Evolutionary conservation across 2,888 invertebrate genomes (phyloP), one percentile per base, ranked within the genome.

Genomic region (Brassicogethes aeneus): DNA sequence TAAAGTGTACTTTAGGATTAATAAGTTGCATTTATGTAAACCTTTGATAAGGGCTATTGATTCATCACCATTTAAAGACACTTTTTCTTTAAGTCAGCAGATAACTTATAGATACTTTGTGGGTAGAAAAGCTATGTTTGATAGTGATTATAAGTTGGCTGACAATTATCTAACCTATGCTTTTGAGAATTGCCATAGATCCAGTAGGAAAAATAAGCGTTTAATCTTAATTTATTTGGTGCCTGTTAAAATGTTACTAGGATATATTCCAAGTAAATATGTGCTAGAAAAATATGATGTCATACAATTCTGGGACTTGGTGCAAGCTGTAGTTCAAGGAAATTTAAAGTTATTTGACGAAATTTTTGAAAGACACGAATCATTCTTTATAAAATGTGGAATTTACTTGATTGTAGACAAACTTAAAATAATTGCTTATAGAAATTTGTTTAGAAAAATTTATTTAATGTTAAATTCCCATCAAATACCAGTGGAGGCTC

Each of bases 71-170:
- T 83, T 89, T 48, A 92, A 91, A 66, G 90, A 94, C 41, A 79
- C 80, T 44, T 97, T 95, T 66, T 83, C 89, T 1, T 68, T 95
- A 43, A 85, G 92, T 7, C 96, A 99, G 62, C 86, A 90, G 62
- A 90, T 99, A 40, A 97, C 97, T 0, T 99, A 95, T 68, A 88
- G 88, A 61, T 96, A 96, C 68, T 97, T 93, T 70, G 91, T 95
- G 13, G 97, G 97, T 0, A 77, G 96, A 17, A 96, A 97, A 65
- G 91, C 94, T 2, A 96, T 99, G 92, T 99, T 97, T 65, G 97
- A 99, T 68, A 93, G 93, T 40, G 92, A 97, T 63, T 94, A 94
- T 61, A 84, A 85, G 65, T 77, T 81, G 67, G 97, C 97, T 15
- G 94, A 97, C 64, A 86, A 91, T 61, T 89, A 85, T 60, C 69